phyloP scores from a whole-genome alignment of 1,140 invertebrate species.

The Zelostemma sp. region DNA sequence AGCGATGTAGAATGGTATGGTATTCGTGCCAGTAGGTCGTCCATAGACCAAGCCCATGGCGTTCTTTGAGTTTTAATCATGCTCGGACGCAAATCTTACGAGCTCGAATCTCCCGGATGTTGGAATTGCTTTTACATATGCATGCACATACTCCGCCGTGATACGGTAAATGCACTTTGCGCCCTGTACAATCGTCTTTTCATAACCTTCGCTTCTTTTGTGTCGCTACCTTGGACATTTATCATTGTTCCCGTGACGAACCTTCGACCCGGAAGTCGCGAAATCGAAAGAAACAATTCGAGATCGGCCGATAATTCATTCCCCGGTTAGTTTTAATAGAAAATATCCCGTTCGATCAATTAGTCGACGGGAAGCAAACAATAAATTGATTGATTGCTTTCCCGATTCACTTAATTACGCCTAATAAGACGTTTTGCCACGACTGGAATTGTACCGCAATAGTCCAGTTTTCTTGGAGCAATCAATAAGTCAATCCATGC shows the following conservation, averaged over 20 bases:
- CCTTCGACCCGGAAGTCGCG: no score
- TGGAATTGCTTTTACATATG: conserved; percentile 32
- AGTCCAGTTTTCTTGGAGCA: not conserved
- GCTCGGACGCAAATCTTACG: conserved; percentile 40
- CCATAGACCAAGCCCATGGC: conserved; percentile 65
- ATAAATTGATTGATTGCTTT: conserved; percentile 2
- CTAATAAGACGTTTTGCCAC: not conserved
- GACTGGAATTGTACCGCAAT: not conserved
- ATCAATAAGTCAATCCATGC: not conserved
- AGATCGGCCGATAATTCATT: not conserved
- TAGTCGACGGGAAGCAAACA: not conserved
- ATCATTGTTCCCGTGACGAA: no score
- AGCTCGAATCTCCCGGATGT: conserved; percentile 46
- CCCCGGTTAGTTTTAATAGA: not conserved
- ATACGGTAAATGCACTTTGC: conserved; percentile 2
- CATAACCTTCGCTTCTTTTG: no score
- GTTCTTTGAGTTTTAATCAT: conserved; percentile 54
- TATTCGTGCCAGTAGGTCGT: conserved; percentile 66
- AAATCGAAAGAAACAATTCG: no score
- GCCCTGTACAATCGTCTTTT: no score
- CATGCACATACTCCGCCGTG: conserved; percentile 3
- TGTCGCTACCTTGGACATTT: no score
- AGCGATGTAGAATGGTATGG: conserved; percentile 60
- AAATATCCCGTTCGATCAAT: not conserved
- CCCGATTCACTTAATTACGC: not conserved